Conservation (phyloP, 2,888 invertebrate species). For the Cantharis rufa region DNA sequence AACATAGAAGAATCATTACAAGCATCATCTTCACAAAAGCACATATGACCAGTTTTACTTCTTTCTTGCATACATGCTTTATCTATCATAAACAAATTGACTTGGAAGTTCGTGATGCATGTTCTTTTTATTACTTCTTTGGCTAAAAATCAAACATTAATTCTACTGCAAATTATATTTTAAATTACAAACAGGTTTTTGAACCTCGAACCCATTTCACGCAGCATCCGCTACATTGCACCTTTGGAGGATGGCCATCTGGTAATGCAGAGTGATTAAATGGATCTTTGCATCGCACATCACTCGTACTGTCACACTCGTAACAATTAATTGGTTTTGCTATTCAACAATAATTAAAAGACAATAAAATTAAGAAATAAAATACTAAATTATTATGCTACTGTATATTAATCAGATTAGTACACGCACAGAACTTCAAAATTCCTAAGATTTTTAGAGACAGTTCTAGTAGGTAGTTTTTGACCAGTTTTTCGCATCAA, state of each 20-base stretch:
- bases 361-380: neutral
- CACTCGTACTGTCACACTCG: constrained; percentile 92
- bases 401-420: neutral
- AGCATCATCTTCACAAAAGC: constrained; percentile 97
- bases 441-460: neutral
- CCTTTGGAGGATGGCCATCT: constrained; percentile 82
- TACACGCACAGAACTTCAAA: neutral
- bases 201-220: constrained; percentile 94
- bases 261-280: constrained; percentile 91
- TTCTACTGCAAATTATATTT: neutral
- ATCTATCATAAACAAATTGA: constrained; percentile 96
- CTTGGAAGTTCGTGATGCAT: constrained; percentile 90
- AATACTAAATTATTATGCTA: neutral
- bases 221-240: constrained; percentile 91
- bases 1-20: constrained; percentile 68
- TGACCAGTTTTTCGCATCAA: too few relatives aligned
- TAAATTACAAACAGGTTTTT: constrained; percentile 75
- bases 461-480: too few relatives aligned
- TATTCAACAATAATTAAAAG: constrained; percentile 50
- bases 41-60: constrained; percentile 97
- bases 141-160: constrained; percentile 61
- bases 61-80: constrained; percentile 99
- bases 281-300: constrained; percentile 86
- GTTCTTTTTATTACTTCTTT: constrained; percentile 89
- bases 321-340: constrained; percentile 90